These are phyloP conservation scores for Dolichotis patagonum DNA, from an alignment of 2,113 vertebrate genomes.

Conservation along the genomic window DNA sequence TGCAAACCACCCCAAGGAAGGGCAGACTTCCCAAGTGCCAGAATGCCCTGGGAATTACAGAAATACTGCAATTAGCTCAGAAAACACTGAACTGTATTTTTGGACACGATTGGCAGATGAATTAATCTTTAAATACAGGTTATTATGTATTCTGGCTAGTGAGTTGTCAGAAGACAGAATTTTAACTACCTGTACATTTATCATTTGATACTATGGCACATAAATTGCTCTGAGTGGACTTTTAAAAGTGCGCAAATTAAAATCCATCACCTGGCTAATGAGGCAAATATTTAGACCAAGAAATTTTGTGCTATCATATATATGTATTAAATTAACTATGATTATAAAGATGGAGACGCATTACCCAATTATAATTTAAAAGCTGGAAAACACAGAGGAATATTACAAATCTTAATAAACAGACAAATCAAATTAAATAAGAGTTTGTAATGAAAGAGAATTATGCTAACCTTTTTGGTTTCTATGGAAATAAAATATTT, in stretches of 20 bases:
- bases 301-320: not conserved
- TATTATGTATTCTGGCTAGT: not conserved
- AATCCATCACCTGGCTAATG: conserved; percentile 9
- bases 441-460: conserved; percentile 50
- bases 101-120: not conserved
- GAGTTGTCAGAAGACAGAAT: not conserved
- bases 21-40: not conserved
- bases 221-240: not conserved
- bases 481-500: conserved; percentile 73
- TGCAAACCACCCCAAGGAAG: not conserved
- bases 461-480: conserved; percentile 68
- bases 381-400: conserved; percentile 51
- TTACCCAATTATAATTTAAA: conserved; percentile 47
- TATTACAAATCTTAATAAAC: conserved; percentile 43
- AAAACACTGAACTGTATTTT: not conserved
- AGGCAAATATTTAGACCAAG: conserved; percentile 2
- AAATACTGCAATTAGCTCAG: not conserved
- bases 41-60: not conserved
- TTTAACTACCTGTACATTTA: not conserved
- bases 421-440: conserved; percentile 52
- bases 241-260: not conserved
- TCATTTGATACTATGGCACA: not conserved
- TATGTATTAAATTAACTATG: conserved; percentile 16
- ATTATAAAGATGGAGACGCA: conserved; percentile 48
- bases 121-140: conserved; percentile 36